Evolutionary conservation across 2,113 vertebrate species (phyloP).

Genomic region (Trogon melanurus): DNA sequence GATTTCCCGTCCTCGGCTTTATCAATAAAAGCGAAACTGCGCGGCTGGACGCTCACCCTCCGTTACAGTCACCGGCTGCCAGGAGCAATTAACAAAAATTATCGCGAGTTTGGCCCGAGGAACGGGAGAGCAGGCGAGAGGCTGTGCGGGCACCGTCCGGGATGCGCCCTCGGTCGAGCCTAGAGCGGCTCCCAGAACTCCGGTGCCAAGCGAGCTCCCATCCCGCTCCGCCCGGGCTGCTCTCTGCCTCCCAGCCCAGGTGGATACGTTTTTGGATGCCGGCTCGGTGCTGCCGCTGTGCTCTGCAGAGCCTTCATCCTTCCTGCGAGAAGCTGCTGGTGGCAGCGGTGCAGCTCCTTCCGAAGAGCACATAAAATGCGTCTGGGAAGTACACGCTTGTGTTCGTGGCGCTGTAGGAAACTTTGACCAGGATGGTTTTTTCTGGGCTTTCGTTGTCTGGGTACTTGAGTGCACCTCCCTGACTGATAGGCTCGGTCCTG

Average conservation of each 20-base stretch:
- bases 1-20: not conserved
- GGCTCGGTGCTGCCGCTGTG: not conserved
- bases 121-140: not conserved
- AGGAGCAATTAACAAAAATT: not conserved
- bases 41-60: not conserved
- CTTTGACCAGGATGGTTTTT: not conserved
- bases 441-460: not conserved
- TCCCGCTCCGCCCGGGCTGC: not conserved
- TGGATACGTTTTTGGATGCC: not conserved
- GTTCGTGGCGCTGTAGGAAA: not conserved
- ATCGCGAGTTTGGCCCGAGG: not conserved
- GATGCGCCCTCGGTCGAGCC: not conserved
- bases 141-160: not conserved
- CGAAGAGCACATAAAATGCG: not conserved
- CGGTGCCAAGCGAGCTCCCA: fast-evolving
- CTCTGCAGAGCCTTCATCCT: not conserved
- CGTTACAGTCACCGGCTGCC: not conserved
- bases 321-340: not conserved
- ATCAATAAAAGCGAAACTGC: not conserved
- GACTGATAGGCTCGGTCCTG: not conserved
- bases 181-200: too few relatives aligned
- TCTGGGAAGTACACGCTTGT: not conserved
- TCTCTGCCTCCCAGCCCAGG: not conserved
- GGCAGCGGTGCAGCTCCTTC: not conserved
- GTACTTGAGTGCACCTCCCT: not conserved